Base-by-base conservation (phyloP, 2,797 vertebrate genomes). In the Bovichtus variegatus region DNA sequence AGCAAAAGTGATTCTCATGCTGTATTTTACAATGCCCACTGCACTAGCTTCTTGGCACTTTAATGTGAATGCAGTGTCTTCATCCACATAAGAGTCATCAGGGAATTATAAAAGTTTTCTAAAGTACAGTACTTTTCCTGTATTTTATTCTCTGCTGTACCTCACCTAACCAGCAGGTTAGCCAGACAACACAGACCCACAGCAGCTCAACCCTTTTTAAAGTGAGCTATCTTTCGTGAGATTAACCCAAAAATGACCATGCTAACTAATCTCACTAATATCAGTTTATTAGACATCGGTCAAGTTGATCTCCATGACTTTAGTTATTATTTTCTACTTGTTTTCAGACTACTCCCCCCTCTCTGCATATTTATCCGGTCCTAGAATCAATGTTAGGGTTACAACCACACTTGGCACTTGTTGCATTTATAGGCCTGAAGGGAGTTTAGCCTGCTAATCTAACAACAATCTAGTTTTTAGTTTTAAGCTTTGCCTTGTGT, bases 1-100 rank as follows among this genome's bases (percentile, higher is more conserved):
- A 70, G 65, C 60, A 80, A 85, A n/a, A 83, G 74, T 49, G 65
- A 86, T 87, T 67, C 44, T 29, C 38, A 1, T 40, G 73, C 46
- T 70, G 27, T 49, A 59, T 80, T 66, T 78, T 38, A 66, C 44
- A 55, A 61, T 55, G 36, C 49, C 6, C 55, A 8, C 36, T 44
- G 71, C 78, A 70, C 19, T 1, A 5, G 74, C 80, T 44, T 63
- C 67, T 60, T 78, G 69, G 80, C 66, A 69, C 51, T 81, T 77
- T 54, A 75, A 83, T 69, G 43, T 71, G 29, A 82, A 13, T 10
- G n/a, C 53, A 36, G 34, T 36, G 36, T 43, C 23, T 80, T 68
- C 67, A 75, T 74, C 54, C 55, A 57, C 40, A 64, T 34, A 55
- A 50, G 13, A 59, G 46, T 55, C 73, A 53, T 61, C 13, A 27